These are phyloP conservation scores for Eonycteris spelaea DNA, from an alignment of 2,113 vertebrate genomes.

Conservation along the genomic window DNA sequence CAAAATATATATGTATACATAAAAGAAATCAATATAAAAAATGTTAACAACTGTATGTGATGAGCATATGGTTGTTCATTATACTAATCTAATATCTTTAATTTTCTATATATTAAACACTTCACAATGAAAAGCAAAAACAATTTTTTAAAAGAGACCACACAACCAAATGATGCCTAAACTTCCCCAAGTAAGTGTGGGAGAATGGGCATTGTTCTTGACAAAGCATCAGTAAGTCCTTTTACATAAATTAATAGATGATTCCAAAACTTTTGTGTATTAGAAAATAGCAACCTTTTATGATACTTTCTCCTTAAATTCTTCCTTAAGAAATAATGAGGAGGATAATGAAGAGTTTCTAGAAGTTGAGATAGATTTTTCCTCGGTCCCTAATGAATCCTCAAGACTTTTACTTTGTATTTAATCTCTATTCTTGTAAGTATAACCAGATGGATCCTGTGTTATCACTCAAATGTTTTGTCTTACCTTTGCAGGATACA, in stretches of 20 bases:
- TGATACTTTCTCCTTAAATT: neutral
- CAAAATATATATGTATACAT: neutral
- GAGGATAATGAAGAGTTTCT: neutral
- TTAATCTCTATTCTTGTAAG: neutral
- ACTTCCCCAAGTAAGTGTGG: neutral
- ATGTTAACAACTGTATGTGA: neutral
- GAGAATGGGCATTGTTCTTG: neutral
- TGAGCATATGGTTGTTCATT: neutral
- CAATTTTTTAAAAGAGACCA: neutral
- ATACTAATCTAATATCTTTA: neutral
- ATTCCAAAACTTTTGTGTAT: neutral
- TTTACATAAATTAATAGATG: neutral
- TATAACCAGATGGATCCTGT: neutral
- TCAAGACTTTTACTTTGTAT: neutral
- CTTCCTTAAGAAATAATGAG: neutral
- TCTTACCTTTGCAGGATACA: constrained; percentile 55
- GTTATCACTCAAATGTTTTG: fast-evolving
- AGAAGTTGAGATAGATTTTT: neutral
- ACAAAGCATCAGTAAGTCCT: neutral
- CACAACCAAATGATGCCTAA: neutral
- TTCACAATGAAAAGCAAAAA: constrained; percentile 16
- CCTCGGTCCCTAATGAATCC: neutral
- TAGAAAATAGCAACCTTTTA: neutral
- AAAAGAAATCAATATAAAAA: neutral
- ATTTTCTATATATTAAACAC: neutral